phyloP scores from a whole-genome alignment of 2,888 invertebrate genomes.

The Microdon myrmicae region DNA sequence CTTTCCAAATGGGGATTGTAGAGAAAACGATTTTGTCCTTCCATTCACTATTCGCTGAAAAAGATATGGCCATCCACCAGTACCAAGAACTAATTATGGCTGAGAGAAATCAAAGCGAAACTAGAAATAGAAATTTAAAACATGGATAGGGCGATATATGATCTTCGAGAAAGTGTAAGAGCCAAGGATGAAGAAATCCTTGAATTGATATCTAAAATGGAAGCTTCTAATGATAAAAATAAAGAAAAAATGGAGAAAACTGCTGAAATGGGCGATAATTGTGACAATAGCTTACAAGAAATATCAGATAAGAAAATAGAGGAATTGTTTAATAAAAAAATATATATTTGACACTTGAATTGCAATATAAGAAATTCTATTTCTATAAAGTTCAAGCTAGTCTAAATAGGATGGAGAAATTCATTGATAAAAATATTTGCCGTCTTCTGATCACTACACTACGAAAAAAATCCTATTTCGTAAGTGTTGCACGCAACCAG shows the following conservation, averaged over 20 bases:
- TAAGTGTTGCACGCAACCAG: too few species aligned
- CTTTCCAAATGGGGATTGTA: conserved; percentile 56
- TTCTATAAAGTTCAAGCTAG: too few species aligned
- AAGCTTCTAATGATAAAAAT: conserved; percentile 44
- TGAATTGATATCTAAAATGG: conserved; percentile 58
- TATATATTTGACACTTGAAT: too few species aligned
- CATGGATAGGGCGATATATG: conserved; percentile 59
- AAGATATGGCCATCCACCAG: conserved; percentile 71
- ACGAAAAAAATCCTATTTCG: too few species aligned
- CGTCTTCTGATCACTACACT: too few species aligned
- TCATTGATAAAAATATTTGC: too few species aligned
- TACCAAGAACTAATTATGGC: conserved; percentile 70
- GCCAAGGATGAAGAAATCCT: conserved; percentile 61
- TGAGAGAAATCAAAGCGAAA: conserved; percentile 68
- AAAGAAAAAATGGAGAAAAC: conserved; percentile 54
- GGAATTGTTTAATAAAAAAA: conserved; percentile 64
- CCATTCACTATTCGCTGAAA: conserved; percentile 70
- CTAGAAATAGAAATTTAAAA: conserved; percentile 63
- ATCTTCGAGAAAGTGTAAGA: conserved; percentile 60
- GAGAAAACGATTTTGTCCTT: conserved; percentile 68
- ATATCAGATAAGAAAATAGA: conserved; percentile 65
- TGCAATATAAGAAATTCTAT: too few species aligned
- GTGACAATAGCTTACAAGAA: conserved; percentile 59
- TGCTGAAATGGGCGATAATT: conserved; percentile 52
- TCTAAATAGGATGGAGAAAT: too few species aligned